Conservation (phyloP, 2,888 invertebrate genomes). For the Vesta saturnalis region DNA sequence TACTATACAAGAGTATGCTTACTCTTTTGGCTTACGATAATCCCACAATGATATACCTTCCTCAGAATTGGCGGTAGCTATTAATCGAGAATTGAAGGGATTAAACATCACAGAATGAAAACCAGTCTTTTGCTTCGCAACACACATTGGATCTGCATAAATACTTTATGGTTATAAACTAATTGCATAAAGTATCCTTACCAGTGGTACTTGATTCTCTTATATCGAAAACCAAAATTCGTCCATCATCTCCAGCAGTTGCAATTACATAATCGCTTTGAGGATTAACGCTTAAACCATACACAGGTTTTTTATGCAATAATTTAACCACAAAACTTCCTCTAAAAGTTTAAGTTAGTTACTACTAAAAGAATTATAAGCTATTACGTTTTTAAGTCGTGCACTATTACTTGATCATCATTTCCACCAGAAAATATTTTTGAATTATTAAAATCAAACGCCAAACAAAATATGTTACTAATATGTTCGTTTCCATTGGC, state of each 20-base stretch:
- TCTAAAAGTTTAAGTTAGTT: slow-evolving; percentile 56
- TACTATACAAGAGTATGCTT: slow-evolving; percentile 58
- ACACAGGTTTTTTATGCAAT: slow-evolving; percentile 89
- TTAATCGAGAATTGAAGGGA: slow-evolving; percentile 80
- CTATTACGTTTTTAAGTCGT: slow-evolving; percentile 80
- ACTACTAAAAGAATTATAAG: slow-evolving; percentile 1
- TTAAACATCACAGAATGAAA: slow-evolving; percentile 97
- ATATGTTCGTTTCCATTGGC: slow-evolving; percentile 85
- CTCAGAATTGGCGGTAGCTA: slow-evolving; percentile 90
- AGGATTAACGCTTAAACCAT: slow-evolving; percentile 89
- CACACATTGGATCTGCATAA: slow-evolving; percentile 68
- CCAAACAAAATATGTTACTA: slow-evolving; percentile 94
- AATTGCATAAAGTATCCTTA: not conserved
- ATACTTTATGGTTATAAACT: slow-evolving; percentile 38
- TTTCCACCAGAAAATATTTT: slow-evolving; percentile 93
- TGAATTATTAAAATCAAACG: slow-evolving; percentile 81
- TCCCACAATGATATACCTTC: slow-evolving; percentile 94
- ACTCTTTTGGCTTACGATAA: slow-evolving; percentile 84
- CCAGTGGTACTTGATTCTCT: slow-evolving; percentile 65
- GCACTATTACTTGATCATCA: slow-evolving; percentile 93
- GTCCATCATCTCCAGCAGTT: slow-evolving; percentile 93
- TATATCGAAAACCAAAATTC: slow-evolving; percentile 86
- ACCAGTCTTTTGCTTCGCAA: slow-evolving; percentile 77
- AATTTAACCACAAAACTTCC: slow-evolving; percentile 76
- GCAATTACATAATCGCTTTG: slow-evolving; percentile 84